Percentiles rank a stretch among this genome's conserved stretches.
These are phyloP conservation scores for Microplitis mediator DNA, from an alignment of 1,140 invertebrate genomes.

Conservation along the genomic window DNA sequence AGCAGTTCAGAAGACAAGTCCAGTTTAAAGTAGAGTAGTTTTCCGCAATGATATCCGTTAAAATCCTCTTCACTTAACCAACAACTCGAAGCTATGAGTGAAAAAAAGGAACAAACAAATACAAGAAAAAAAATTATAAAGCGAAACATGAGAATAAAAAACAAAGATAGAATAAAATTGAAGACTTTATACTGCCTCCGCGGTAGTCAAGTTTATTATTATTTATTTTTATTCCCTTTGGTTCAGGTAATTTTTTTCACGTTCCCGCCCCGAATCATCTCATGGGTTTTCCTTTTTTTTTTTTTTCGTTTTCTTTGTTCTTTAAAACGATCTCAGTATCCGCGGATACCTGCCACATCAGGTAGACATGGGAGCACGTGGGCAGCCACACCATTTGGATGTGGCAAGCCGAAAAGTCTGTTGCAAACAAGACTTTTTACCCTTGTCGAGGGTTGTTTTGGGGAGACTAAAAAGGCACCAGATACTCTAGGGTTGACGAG, in stretches of 20 bases:
- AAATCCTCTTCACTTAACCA: slow-evolving; percentile 23
- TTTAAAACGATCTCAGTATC: background rate
- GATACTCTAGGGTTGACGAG: slow-evolving; percentile 21
- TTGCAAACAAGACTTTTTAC: slow-evolving; percentile 31
- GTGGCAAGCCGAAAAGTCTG: slow-evolving; percentile 32
- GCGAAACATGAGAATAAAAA: slow-evolving; percentile 26
- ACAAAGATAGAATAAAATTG: slow-evolving; percentile 30
- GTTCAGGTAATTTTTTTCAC: slow-evolving; percentile 18
- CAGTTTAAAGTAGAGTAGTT: slow-evolving; percentile 41
- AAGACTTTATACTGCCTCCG: slow-evolving; percentile 30
- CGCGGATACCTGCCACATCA: slow-evolving; percentile 22
- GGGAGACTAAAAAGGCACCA: background rate
- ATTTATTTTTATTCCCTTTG: slow-evolving; percentile 1
- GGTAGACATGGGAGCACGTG: slow-evolving; percentile 13
- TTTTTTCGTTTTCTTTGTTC: background rate
- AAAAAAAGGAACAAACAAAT: slow-evolving; percentile 5
- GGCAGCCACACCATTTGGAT: background rate
- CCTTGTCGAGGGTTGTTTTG: slow-evolving; percentile 14
- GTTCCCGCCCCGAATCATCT: background rate
- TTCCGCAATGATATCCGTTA: slow-evolving; percentile 31
- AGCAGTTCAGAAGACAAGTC: slow-evolving; percentile 42
- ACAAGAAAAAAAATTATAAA: slow-evolving; percentile 2
- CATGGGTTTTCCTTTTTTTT: background rate
- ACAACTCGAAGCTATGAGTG: background rate
- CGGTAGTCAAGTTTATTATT: slow-evolving; percentile 20